Evolutionary conservation across 2,888 invertebrate species (phyloP).

Genomic region (Homarus gammarus): DNA sequence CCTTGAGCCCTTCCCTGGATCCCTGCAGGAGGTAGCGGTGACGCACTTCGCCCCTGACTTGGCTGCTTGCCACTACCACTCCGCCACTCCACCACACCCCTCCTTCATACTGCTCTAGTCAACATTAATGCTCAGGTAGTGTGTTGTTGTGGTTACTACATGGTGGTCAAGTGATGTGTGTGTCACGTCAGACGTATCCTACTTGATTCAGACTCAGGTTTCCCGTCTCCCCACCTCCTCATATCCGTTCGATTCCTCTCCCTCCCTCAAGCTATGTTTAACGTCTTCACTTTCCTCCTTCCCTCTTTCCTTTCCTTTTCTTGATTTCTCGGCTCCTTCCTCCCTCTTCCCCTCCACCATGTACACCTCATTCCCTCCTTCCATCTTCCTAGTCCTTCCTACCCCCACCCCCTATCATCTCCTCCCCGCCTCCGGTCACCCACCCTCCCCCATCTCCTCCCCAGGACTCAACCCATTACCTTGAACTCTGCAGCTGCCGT

Average conservation of each 20-base stretch:
- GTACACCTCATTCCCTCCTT: not conserved
- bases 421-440: not conserved
- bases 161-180: too few relatives aligned
- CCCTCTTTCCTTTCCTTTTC: not conserved
- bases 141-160: too few relatives aligned
- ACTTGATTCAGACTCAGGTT: too few relatives aligned
- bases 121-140: too few relatives aligned
- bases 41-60: not conserved
- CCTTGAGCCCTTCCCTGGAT: not conserved
- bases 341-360: not conserved
- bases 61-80: not conserved
- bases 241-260: too few relatives aligned
- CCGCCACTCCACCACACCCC: not conserved
- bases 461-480: not conserved
- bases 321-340: not conserved
- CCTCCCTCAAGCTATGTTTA: too few relatives aligned
- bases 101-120: too few relatives aligned
- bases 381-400: not conserved
- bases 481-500: too few relatives aligned
- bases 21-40: not conserved
- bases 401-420: not conserved
- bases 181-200: too few relatives aligned
- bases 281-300: not conserved
- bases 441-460: not conserved
- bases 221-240: too few relatives aligned